phyloP scores from a whole-genome alignment of 2,888 invertebrate species.

The Gastracanthus pulcherrimus region DNA sequence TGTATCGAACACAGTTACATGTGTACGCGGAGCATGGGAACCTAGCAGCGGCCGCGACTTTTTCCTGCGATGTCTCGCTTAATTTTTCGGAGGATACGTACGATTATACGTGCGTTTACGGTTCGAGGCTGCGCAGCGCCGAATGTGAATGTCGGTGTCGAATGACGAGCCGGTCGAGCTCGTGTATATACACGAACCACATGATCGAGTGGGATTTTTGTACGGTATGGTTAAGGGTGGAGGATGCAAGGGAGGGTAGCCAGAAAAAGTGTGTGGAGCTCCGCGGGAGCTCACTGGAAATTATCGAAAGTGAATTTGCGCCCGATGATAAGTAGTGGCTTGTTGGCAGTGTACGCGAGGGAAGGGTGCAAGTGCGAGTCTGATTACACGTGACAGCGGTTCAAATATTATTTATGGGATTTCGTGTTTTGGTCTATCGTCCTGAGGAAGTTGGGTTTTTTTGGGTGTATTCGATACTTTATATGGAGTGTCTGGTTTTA shows the following conservation, averaged over 20 bases:
- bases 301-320: slow-evolving; percentile 45
- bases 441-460: not conserved
- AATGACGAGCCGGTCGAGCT: slow-evolving; percentile 37
- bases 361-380: not conserved
- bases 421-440: not conserved
- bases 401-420: slow-evolving; percentile 14
- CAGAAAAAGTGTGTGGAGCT: slow-evolving; percentile 11
- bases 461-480: not conserved
- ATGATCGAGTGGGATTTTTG: slow-evolving; percentile 33
- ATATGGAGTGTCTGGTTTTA: not conserved
- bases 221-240: too few relatives aligned
- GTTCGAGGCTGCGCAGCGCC: not conserved
- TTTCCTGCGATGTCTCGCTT: slow-evolving; percentile 52
- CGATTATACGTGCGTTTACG: too few relatives aligned
- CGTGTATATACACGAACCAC: not conserved
- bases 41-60: slow-evolving; percentile 56
- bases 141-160: slow-evolving; percentile 51
- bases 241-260: too few relatives aligned
- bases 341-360: too few relatives aligned
- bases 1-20: slow-evolving; percentile 68
- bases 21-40: slow-evolving; percentile 68
- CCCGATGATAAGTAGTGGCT: slow-evolving; percentile 30
- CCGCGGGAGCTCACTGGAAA: slow-evolving; percentile 25
- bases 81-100: slow-evolving; percentile 56
- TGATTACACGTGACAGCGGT: slow-evolving; percentile 6